Evolutionary conservation across 2,797 vertebrate genomes (phyloP), one percentile per base, ranked within the genome.

Genomic region (Cuculus canorus): DNA sequence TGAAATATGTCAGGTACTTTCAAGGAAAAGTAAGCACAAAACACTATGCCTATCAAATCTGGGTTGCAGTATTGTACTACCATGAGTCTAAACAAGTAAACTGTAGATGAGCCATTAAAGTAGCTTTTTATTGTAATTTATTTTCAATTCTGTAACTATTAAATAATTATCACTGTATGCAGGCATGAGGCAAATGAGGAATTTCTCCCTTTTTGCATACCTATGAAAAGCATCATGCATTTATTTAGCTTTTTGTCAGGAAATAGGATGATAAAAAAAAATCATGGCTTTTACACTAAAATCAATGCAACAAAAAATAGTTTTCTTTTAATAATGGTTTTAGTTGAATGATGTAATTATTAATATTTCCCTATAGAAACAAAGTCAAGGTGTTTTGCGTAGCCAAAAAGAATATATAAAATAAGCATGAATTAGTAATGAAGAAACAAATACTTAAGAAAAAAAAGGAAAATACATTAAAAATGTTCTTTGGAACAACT

Each of bases 71-170:
- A 54, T 5, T n/a, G 60, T 6, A 37, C 13, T 4, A 33, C 17
- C 41, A 4, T 17, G 14, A 57, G 9, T 72, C 27, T 54, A 71
- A 48, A 11, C 2, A 78, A 28, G 7, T 37, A 35, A 60, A 56
- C 2, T 25, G 18, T 39, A 63, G 39, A 59, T 52, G 5, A 76
- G 4, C 6, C 16, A 45, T 23, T 7, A 37, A 17, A 0, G 5
- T 7, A 50, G 3, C 1, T 11, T 33, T 66, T 50, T 77, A 12
- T 28, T 16, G 8, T 9, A 1, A 2, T 2, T 15, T 28, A 54
- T 17, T 33, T 10, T 37, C 4, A 48, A 4, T 37, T 81, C 19
- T 0, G 0, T 64, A 85, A 50, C 7, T 61, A 45, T 71, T 2
- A 2, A 50, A 28, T 10, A 65, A 9, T 25, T 59, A 27, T 12